A percentile compares a stretch with the other conserved stretches of the same genome.
Evolutionary conservation across 1,140 invertebrate species (phyloP).

Genomic region (Lordiphosa mommai): DNA sequence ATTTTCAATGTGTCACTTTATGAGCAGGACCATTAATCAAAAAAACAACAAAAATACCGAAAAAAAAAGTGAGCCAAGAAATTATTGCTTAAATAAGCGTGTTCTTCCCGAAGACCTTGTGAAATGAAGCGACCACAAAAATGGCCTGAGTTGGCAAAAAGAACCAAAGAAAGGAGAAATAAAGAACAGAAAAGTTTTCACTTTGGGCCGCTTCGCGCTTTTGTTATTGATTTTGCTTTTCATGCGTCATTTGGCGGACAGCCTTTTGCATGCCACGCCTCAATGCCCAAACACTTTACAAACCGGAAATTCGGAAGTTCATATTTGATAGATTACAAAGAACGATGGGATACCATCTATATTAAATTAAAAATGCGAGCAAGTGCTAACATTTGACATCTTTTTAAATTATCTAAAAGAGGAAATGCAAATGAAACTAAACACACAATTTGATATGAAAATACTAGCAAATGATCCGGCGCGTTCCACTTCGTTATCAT

Average conservation of each 20-base stretch:
- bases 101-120: conserved; percentile 42
- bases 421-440: too few species aligned
- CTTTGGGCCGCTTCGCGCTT: conserved; percentile 1
- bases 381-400: not conserved
- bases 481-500: too few species aligned
- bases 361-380: not conserved
- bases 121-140: conserved; percentile 66
- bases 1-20: conserved; percentile 78
- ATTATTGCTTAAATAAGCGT: conserved; percentile 77
- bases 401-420: too few species aligned
- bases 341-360: not conserved
- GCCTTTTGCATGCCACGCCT: conserved; percentile 53
- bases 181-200: conserved; percentile 24
- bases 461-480: too few species aligned
- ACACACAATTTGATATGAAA: too few species aligned
- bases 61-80: conserved; percentile 52
- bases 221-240: conserved; percentile 67
- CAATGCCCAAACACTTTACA: conserved; percentile 6
- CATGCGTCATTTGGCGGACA: conserved; percentile 60
- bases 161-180: conserved; percentile 3
- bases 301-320: conserved; percentile 1
- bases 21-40: conserved; percentile 73
- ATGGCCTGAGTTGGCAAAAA: conserved; percentile 49
- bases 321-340: conserved; percentile 51
- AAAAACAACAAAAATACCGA: conserved; percentile 35